Evolutionary conservation across 2,888 invertebrate species (phyloP).

Genomic region (Zygothrica quintamaculata): DNA sequence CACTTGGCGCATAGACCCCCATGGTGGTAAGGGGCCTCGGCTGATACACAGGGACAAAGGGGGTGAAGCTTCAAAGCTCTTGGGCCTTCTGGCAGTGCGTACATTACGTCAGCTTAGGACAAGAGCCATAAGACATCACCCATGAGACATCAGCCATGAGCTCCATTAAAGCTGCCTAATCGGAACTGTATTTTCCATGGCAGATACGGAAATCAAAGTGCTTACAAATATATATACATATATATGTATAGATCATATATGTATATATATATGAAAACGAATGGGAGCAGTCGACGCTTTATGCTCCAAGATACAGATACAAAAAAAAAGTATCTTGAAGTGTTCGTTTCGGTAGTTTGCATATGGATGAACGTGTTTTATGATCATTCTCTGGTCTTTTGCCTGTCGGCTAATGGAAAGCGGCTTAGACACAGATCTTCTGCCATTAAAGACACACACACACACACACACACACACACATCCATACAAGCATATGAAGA

Average conservation of each 20-base stretch:
- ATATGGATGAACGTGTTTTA: constrained; percentile 27
- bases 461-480: constrained; percentile 2
- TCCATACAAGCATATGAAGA: not conserved
- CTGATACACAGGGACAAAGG: not conserved
- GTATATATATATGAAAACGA: too few species aligned
- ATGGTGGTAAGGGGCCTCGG: too few species aligned
- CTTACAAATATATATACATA: constrained; percentile 24
- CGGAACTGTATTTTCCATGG: constrained; percentile 63
- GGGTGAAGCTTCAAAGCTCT: constrained; percentile 8
- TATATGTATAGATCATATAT: too few species aligned
- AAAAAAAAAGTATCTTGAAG: constrained; percentile 27
- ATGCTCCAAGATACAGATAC: not conserved
- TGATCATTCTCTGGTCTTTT: constrained; percentile 3
- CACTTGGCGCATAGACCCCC: constrained; percentile 49
- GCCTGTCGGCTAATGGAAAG: not conserved
- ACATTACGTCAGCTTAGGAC: constrained; percentile 65
- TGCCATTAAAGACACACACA: constrained; percentile 39
- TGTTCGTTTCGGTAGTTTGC: constrained; percentile 8
- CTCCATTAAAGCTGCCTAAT: constrained; percentile 38
- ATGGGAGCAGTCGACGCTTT: too few species aligned
- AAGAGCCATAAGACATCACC: constrained; percentile 55
- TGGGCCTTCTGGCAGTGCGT: constrained; percentile 66
- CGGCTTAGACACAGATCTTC: constrained; percentile 5
- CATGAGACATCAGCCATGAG: constrained; percentile 50
- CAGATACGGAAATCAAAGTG: constrained; percentile 64